Conservation (phyloP, 2,888 invertebrate genomes). For the Drosophila cognata region DNA sequence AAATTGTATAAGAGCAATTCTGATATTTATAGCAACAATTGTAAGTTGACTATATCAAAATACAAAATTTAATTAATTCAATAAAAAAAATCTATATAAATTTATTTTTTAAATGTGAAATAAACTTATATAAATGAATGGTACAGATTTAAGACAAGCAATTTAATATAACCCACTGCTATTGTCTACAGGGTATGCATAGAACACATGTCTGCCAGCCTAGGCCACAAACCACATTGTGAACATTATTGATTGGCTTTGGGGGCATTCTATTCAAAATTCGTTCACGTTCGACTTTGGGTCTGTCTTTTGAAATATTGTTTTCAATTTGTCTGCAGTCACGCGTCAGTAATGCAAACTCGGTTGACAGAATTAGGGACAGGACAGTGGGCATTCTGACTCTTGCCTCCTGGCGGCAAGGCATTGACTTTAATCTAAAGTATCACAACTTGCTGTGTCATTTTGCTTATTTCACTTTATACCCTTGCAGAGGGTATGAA, state of each 20-base stretch:
- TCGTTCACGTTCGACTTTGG: constrained; percentile 27
- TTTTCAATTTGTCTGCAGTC: constrained; percentile 57
- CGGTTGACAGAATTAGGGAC: constrained; percentile 41
- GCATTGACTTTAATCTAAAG: constrained; percentile 25
- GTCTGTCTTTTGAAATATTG: constrained; percentile 23
- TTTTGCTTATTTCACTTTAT: neutral
- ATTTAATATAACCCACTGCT: neutral
- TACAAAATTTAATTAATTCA: neutral
- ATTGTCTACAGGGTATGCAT: neutral
- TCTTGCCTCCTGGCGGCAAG: constrained; percentile 34
- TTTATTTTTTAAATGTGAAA: neutral
- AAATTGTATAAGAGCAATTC: too few relatives aligned
- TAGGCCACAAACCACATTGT: constrained; percentile 14
- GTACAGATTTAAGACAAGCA: neutral
- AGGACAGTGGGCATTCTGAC: constrained; percentile 30
- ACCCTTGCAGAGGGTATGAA: neutral
- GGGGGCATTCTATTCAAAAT: constrained; percentile 33
- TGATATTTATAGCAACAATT: neutral
- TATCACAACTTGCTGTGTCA: neutral
- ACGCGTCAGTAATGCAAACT: constrained; percentile 71
- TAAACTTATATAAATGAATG: neutral
- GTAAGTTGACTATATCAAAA: neutral
- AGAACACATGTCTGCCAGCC: constrained; percentile 10
- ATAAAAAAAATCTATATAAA: neutral
- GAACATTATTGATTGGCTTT: constrained; percentile 59